These are phyloP conservation scores for Druceiella hillmani DNA, from an alignment of 2,888 invertebrate genomes.

Conservation along the genomic window DNA sequence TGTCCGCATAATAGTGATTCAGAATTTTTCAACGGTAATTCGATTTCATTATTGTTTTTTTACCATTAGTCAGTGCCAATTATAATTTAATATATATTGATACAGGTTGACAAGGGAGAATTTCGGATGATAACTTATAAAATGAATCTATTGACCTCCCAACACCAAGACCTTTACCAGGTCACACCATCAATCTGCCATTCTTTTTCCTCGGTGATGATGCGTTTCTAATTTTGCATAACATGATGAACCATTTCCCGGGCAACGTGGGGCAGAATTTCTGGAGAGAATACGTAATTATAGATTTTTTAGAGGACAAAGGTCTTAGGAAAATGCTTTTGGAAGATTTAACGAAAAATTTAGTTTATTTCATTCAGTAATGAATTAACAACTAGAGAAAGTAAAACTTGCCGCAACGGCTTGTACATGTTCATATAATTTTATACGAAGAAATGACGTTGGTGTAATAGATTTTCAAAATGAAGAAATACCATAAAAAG, in stretches of 20 bases:
- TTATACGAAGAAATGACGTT: conserved; percentile 13
- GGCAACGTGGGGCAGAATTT: conserved; percentile 14
- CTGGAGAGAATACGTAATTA: conserved; percentile 17
- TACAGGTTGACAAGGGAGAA: conserved; percentile 9
- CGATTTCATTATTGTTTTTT: conserved; percentile 5
- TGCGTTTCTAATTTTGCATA: conserved; percentile 13
- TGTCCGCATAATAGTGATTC: conserved; percentile 8
- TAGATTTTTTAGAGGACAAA: conserved; percentile 16
- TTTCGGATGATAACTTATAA: conserved; percentile 10
- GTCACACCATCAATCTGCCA: conserved; percentile 11
- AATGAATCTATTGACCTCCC: conserved; percentile 14
- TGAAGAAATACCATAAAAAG: conserved; percentile 5
- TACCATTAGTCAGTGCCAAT: conserved; percentile 4
- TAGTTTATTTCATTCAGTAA: conserved; percentile 17
- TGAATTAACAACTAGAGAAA: conserved; percentile 12
- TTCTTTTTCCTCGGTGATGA: conserved; percentile 16
- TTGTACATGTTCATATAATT: conserved; percentile 14
- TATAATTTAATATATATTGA: conserved; percentile 10
- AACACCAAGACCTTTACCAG: conserved; percentile 13
- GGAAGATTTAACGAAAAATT: conserved; percentile 17
- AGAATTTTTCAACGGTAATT: neutral
- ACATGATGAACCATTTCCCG: conserved; percentile 17
- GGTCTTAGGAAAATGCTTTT: conserved; percentile 15
- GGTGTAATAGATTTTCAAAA: conserved; percentile 10
- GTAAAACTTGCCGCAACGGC: conserved; percentile 12